Conservation (phyloP, 2,797 vertebrate genomes). For the Tokudaia muenninki region DNA sequence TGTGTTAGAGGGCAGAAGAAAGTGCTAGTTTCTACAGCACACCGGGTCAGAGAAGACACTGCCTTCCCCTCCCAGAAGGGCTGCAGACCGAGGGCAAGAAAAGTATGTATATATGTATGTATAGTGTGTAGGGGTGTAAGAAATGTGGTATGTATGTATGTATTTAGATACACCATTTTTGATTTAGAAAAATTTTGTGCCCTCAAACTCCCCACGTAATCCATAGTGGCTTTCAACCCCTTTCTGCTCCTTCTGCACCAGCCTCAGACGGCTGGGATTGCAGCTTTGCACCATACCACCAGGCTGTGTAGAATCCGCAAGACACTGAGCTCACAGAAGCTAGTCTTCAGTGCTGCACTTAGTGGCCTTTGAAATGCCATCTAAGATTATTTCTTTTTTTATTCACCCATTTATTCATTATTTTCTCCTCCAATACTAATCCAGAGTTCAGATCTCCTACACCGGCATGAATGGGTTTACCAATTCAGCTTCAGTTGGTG, state of each 20-base stretch:
- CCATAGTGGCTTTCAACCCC: background rate
- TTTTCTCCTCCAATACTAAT: background rate
- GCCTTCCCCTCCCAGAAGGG: background rate
- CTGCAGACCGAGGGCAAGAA: background rate
- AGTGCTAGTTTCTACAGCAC: slow-evolving; percentile 34
- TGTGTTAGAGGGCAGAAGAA: slow-evolving; percentile 53
- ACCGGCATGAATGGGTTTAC: background rate
- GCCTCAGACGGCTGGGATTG: background rate
- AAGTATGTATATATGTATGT: background rate
- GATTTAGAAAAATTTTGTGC: background rate
- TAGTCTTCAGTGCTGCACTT: background rate
- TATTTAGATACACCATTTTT: background rate
- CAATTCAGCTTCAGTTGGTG: background rate
- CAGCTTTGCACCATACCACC: background rate
- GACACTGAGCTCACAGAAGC: slow-evolving; percentile 29
- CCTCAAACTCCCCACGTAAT: background rate
- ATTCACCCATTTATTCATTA: slow-evolving; percentile 7
- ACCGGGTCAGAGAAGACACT: background rate
- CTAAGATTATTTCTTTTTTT: slow-evolving; percentile 22
- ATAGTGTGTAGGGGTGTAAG: background rate
- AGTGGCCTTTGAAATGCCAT: background rate
- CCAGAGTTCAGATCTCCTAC: background rate
- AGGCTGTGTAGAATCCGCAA: background rate
- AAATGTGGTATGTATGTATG: background rate
- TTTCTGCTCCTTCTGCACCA: background rate